These are phyloP conservation scores for Clarias magur DNA, from an alignment of 2,113 vertebrate species.

Conservation along the genomic window DNA sequence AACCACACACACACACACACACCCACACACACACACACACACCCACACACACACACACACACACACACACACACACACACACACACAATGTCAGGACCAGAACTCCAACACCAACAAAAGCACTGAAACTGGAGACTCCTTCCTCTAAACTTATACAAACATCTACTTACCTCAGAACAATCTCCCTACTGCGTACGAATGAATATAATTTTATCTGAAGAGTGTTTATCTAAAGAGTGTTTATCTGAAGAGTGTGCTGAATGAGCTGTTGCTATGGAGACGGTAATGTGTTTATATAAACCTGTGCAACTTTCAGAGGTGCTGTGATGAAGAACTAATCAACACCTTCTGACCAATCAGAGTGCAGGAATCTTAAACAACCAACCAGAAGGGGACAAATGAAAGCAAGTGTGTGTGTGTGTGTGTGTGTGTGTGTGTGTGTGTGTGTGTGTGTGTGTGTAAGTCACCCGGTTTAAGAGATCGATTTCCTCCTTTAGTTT, in stretches of 20 bases:
- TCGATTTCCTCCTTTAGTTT: conserved; percentile 96
- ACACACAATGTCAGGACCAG: background rate
- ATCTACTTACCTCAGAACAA: background rate
- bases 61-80: background rate
- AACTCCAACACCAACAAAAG: background rate
- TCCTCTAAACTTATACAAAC: background rate
- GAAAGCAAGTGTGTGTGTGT: background rate
- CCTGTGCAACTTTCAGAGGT: too few relatives aligned
- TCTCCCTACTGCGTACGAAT: too few relatives aligned
- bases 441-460: background rate
- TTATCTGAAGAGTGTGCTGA: background rate
- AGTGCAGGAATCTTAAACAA: background rate
- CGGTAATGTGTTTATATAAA: background rate
- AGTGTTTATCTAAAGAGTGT: too few relatives aligned
- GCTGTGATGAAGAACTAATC: background rate
- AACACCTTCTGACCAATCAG: background rate
- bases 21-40: background rate
- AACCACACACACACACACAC: background rate
- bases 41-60: background rate
- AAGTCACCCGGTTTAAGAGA: conserved; percentile 92
- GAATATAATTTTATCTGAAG: too few relatives aligned
- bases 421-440: background rate
- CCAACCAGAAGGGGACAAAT: background rate
- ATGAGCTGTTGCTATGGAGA: background rate
- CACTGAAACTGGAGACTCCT: background rate